Percentiles rank a stretch among this genome's conserved stretches.
phyloP scores from a whole-genome alignment of 37 sponge, comb jelly and placozoan genomes.

The Diacarnus erythraeanus region DNA sequence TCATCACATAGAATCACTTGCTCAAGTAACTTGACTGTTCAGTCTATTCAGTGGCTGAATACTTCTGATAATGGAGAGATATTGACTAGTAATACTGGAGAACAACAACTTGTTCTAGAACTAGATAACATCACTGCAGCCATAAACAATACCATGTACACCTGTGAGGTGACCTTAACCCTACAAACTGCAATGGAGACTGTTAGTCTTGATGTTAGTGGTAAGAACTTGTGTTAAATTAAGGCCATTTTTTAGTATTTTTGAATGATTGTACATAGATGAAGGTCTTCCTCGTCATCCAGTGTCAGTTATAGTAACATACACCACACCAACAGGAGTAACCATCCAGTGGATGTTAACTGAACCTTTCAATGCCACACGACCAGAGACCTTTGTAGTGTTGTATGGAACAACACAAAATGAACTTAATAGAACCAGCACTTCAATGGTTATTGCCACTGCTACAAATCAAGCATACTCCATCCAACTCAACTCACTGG shows the following conservation, averaged over 20 bases:
- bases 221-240: neutral
- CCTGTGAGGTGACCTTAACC: no score
- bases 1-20: no score
- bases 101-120: no score
- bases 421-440: neutral
- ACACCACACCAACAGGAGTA: neutral
- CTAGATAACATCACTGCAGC: neutral
- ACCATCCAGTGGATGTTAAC: neutral
- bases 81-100: no score
- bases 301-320: neutral
- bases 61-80: no score
- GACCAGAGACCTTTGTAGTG: constrained; percentile 2
- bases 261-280: neutral
- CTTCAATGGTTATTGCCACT: neutral
- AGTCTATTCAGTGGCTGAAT: no score
- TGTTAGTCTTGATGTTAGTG: neutral
- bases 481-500: neutral
- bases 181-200: no score
- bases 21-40: no score
- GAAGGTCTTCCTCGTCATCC: neutral
- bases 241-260: neutral
- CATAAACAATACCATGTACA: neutral
- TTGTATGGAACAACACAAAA: neutral
- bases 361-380: neutral
- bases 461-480: neutral